Evolutionary conservation across 2,113 vertebrate genomes (phyloP).

Genomic region (Gobiocypris rarus): DNA sequence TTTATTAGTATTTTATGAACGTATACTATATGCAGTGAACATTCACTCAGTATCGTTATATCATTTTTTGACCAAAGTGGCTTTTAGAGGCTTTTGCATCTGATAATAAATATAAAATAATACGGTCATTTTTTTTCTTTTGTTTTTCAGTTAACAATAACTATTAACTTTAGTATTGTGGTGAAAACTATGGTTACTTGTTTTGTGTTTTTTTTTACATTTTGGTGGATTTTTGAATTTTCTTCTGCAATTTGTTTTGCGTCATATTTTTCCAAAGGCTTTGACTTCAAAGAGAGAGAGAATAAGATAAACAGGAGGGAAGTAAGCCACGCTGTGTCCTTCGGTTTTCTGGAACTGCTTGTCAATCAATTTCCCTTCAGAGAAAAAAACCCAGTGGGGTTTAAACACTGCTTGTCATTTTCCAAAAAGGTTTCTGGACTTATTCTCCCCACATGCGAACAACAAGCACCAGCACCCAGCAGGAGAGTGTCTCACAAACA

Average conservation of each 20-base stretch:
- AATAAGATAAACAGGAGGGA: not conserved
- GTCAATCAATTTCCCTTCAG: slow-evolving; percentile 36
- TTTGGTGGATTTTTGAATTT: not conserved
- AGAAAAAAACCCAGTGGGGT: slow-evolving; percentile 2
- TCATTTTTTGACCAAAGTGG: too few species aligned
- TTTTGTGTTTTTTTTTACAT: too few species aligned
- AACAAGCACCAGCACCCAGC: slow-evolving; percentile 9
- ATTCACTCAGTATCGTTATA: too few species aligned
- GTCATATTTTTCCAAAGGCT: not conserved
- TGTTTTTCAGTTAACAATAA: too few species aligned
- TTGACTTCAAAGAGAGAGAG: not conserved
- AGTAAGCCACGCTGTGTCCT: slow-evolving; percentile 8
- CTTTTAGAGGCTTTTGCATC: too few species aligned
- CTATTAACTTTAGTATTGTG: not conserved
- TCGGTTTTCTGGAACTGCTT: slow-evolving; percentile 31
- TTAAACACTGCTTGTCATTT: slow-evolving; percentile 34
- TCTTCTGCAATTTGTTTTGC: not conserved
- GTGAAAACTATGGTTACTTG: not conserved
- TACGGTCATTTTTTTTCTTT: too few species aligned
- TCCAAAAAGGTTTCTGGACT: slow-evolving; percentile 46
- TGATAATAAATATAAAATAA: too few species aligned
- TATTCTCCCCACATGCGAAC: not conserved
- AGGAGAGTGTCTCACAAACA: not conserved
- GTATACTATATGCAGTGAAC: too few species aligned
- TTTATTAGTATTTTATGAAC: too few species aligned